Evolutionary conservation across 1,140 invertebrate genomes (phyloP).

Genomic region (Myzus persicae): DNA sequence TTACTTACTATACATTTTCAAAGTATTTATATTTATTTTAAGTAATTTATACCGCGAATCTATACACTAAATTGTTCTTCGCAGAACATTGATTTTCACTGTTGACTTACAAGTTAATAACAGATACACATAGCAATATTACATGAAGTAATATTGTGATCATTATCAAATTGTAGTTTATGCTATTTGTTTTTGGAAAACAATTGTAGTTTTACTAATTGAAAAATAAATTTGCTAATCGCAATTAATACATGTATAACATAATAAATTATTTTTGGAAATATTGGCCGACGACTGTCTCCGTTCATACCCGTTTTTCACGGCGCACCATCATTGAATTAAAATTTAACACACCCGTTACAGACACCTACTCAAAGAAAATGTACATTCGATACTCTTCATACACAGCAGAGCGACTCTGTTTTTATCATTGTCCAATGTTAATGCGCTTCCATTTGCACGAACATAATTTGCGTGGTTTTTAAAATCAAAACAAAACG

Average conservation of each 20-base stretch:
- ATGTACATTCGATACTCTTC: too few species aligned
- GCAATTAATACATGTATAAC: too few species aligned
- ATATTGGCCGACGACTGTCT: too few species aligned
- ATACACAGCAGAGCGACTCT: neutral
- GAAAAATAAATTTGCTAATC: neutral
- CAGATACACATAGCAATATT: neutral
- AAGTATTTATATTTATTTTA: neutral
- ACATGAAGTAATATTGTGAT: neutral
- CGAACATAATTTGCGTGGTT: too few species aligned
- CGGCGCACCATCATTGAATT: too few species aligned
- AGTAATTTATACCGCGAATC: neutral
- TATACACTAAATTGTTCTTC: neutral
- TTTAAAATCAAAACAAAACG: too few species aligned
- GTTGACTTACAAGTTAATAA: neutral
- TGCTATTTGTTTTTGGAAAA: neutral
- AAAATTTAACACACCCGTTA: too few species aligned
- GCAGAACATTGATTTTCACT: neutral
- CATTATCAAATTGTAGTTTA: neutral
- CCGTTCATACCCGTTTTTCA: too few species aligned
- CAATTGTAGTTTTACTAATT: neutral
- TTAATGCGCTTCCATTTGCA: too few species aligned
- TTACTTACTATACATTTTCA: neutral
- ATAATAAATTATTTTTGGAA: too few species aligned
- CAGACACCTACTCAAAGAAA: too few species aligned
- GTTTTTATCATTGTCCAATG: neutral